A percentile compares a stretch with the other conserved stretches of the same genome.
Evolutionary conservation across 2,888 invertebrate genomes (phyloP).

Genomic region (Ectemnius continuus): DNA sequence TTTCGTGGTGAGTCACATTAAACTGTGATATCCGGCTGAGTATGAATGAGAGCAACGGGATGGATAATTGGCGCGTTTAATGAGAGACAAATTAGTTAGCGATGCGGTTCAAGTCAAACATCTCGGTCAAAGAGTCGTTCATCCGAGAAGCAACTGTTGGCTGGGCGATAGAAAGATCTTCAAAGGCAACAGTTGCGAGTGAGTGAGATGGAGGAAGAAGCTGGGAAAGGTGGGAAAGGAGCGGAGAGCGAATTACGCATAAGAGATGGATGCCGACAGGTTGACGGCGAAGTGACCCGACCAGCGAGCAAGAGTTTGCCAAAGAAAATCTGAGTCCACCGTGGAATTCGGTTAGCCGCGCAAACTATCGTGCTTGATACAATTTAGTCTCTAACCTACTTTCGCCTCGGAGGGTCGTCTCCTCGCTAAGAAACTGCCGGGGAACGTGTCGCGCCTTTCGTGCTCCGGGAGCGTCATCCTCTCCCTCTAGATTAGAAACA

Average conservation of each 20-base stretch:
- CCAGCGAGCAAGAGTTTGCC: slow-evolving; percentile 23
- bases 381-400: slow-evolving; percentile 19
- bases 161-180: slow-evolving; percentile 49
- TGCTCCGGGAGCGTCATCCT: not conserved
- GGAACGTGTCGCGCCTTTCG: slow-evolving; percentile 3
- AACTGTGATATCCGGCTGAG: too few relatives aligned
- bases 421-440: slow-evolving; percentile 2
- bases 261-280: slow-evolving; percentile 25
- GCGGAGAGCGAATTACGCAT: slow-evolving; percentile 45
- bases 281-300: slow-evolving; percentile 6
- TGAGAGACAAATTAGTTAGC: too few relatives aligned
- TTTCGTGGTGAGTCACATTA: too few relatives aligned
- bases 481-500: not conserved
- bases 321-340: slow-evolving; percentile 15
- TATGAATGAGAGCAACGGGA: too few relatives aligned
- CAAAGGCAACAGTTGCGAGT: slow-evolving; percentile 37
- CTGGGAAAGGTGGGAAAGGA: too few relatives aligned
- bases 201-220: slow-evolving; percentile 38
- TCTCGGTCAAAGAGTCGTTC: slow-evolving; percentile 23
- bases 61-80: too few relatives aligned
- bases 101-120: not conserved
- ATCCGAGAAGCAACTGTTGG: slow-evolving; percentile 30
- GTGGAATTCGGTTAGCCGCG: slow-evolving; percentile 10
- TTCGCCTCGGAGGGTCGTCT: not conserved
- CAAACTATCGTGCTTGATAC: slow-evolving; percentile 4